Percentiles rank a stretch among this genome's conserved stretches.
Conservation (phyloP, 2,797 vertebrate species). For the Xyrichtys novacula region DNA sequence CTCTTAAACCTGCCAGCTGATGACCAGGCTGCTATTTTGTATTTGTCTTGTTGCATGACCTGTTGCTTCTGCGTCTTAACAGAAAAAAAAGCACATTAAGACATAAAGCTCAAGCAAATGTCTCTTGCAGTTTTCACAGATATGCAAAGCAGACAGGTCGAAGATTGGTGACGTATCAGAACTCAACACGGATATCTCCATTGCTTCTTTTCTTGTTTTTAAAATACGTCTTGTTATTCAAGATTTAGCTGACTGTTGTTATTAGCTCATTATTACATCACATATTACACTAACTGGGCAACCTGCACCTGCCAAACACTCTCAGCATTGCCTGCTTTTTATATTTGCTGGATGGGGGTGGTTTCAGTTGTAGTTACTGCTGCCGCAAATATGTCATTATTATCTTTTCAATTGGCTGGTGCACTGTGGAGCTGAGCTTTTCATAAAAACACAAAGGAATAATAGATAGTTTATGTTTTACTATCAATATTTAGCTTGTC, state of each 20-base stretch:
- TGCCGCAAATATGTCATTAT: conserved; percentile 1
- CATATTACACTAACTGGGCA: conserved; percentile 19
- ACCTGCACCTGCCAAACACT: conserved; percentile 12
- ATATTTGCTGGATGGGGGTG: background rate
- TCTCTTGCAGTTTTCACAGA: conserved; percentile 31
- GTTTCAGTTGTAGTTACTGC: conserved; percentile 15
- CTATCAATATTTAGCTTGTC: background rate
- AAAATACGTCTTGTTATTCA: background rate
- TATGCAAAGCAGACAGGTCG: conserved; percentile 21
- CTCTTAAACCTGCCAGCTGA: conserved; percentile 4
- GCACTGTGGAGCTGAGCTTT: conserved; percentile 14
- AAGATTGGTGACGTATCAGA: background rate
- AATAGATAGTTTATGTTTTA: background rate
- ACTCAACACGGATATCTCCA: background rate
- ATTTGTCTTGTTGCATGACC: conserved; percentile 7
- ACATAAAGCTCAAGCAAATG: conserved; percentile 38
- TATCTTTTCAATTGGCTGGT: conserved; percentile 26
- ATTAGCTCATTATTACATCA: conserved; percentile 15
- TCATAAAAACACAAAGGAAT: conserved; percentile 5
- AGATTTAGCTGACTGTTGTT: background rate
- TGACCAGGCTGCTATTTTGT: conserved; percentile 8
- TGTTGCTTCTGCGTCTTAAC: conserved; percentile 18
- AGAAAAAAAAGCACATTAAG: conserved; percentile 36
- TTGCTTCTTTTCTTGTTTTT: conserved; percentile 14
- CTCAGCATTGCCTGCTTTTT: conserved; percentile 3